Evolutionary conservation across 2,888 invertebrate species (phyloP), one percentile per base, ranked within the genome.

Genomic region (Schizaphis graminum): DNA sequence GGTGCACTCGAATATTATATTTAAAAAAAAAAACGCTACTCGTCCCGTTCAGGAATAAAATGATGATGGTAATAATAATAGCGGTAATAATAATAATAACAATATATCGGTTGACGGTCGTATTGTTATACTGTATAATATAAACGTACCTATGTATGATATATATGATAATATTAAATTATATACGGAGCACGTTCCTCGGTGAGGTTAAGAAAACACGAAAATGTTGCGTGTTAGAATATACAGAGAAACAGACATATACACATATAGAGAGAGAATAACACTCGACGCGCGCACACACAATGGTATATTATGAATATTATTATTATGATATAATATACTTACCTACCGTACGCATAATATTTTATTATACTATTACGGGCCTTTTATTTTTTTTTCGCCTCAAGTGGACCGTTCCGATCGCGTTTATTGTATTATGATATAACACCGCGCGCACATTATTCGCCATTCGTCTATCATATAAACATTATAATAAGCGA

Each of bases 121-220:
- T 44, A 67, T 90, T 90, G 61, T 67, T 61, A 61, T 16, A 24
- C 44, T 47, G 44, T 44, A 11, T 85, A 44, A 85, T 44, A 85
- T 44, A 44, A 85, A 41, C 26, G 26, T 26, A 44, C 3, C 26
- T 44, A 85, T 85, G 44, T n/a, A n/a, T n/a, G n/a, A n/a, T n/a
- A 44, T 26, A 44, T 41, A 85, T 11, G 44, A 85, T 85, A 85
- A 44, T 44, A 85, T 77, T 28, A 35, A 28, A 44, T 85, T 85
- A 44, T 85, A 44, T 85, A 85, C 35, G 44, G 85, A 86, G 91
- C 91, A 91, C 91, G 91, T 86, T 86, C 91, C 56, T 85, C 77
- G 44, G 67, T 4, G 61, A 28, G 85, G 91, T 91, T 85, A 91
- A 91, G 91, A 91, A 91, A 91, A 91, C 86, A 91, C 86, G n/a